Percentiles rank a stretch among this genome's conserved stretches.
These are phyloP conservation scores for Gastrophryne carolinensis DNA, from an alignment of 2,797 vertebrate genomes.

Conservation along the genomic window DNA sequence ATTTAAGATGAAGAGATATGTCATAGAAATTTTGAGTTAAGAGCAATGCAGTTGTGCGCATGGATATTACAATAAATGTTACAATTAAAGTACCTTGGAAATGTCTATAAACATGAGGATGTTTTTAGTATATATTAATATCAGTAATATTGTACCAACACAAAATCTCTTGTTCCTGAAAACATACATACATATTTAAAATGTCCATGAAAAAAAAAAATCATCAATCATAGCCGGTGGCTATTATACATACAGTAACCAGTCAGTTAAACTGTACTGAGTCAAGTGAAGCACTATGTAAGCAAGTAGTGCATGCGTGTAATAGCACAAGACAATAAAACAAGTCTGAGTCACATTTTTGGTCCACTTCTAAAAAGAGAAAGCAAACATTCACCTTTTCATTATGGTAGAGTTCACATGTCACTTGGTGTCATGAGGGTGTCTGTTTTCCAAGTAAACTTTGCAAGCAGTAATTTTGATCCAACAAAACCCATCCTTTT, in stretches of 20 bases:
- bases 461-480: slow-evolving; percentile 56
- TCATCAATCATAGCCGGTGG: slow-evolving; percentile 56
- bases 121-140: background rate
- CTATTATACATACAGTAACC: slow-evolving; percentile 57
- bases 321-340: slow-evolving; percentile 13
- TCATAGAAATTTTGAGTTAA: slow-evolving; percentile 63
- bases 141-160: background rate
- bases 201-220: slow-evolving; percentile 57
- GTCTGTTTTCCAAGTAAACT: slow-evolving; percentile 59
- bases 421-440: slow-evolving; percentile 54
- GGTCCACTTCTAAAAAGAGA: slow-evolving; percentile 30
- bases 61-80: slow-evolving; percentile 26
- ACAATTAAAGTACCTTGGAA: slow-evolving; percentile 10
- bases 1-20: slow-evolving; percentile 6
- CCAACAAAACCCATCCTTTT: slow-evolving; percentile 55
- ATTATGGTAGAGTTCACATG: slow-evolving; percentile 24
- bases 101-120: background rate
- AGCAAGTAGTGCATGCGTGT: slow-evolving; percentile 28
- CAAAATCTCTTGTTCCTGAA: slow-evolving; percentile 18
- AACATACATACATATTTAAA: slow-evolving; percentile 39
- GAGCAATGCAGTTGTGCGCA: slow-evolving; percentile 62
- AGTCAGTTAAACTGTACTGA: slow-evolving; percentile 34
- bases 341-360: slow-evolving; percentile 35
- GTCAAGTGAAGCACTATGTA: background rate
- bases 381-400: slow-evolving; percentile 9